Evolutionary conservation across 2,113 vertebrate genomes (phyloP), one percentile per base, ranked within the genome.

Genomic region (Poeciliopsis occidentalis): DNA sequence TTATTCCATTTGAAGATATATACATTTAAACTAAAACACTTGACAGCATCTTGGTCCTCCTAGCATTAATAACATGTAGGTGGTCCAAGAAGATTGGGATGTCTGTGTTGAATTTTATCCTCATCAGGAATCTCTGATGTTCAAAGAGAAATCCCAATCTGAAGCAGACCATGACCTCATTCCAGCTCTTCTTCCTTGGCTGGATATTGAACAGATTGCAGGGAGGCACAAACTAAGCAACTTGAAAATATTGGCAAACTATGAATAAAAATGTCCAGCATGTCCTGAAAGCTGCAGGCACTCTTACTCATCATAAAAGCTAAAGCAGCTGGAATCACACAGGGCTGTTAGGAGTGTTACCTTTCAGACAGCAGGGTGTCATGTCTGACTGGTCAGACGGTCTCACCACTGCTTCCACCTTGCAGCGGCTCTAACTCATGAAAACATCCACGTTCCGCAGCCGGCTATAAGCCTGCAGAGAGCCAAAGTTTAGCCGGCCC

Each of bases 291-390:
- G 27, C 32, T 41, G 34, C 22, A 22, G 60, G 26, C 31, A 30
- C 63, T 76, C 26, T 51, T 24, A 44, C 66, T 66, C 77, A 70
- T 47, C 61, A 47, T 30, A 68, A 64, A 78, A 30, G 47, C 81
- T 5, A 22, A 57, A 47, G 63, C 15, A 8, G 63, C 17, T 27
- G 60, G 17, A 67, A 72, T 47, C 67, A 37, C 32, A 27, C 68
- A 12, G 32, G 12, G 44, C 34, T 41, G 44, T 61, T 5, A 37
- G 44, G 32, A 67, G 72, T 67, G 75, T 80, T 44, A 64, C 37
- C 51, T 73, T 71, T 74, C 64, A 75, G 81, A 73, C 80, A 80
- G 73, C 27, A 1, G 81, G 85, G 87, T 91, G 89, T 75, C 73
- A 80, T 78, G 84, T 86, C 75, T 85, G 69, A 71, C 63, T 54